Percentiles rank a stretch among this genome's conserved stretches.
phyloP scores from a whole-genome alignment of 30 jellyfish, hydroid and myxozoan species.

The Chironex yamaguchii region DNA sequence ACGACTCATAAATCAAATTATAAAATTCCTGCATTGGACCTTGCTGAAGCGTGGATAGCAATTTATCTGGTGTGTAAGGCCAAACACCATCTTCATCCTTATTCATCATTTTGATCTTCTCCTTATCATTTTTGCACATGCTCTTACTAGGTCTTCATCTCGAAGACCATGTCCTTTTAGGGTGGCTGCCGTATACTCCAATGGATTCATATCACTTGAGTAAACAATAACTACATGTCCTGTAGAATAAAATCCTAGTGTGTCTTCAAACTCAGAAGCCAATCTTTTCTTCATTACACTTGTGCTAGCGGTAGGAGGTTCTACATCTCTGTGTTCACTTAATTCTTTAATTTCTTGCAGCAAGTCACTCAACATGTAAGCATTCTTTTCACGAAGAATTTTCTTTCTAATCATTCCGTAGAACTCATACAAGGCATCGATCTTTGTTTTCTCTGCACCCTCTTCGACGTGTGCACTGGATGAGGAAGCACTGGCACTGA shows the following conservation, averaged over 20 bases:
- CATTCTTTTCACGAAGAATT: background rate
- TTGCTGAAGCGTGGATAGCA: background rate
- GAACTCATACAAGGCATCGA: background rate
- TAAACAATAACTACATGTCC: constrained; percentile 21
- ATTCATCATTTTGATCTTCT: background rate
- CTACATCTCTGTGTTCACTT: background rate
- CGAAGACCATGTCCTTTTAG: constrained; percentile 55
- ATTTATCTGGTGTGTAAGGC: constrained; percentile 42
- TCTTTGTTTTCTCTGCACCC: background rate
- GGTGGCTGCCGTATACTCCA: constrained; percentile 46
- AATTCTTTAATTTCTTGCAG: background rate
- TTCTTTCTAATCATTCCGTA: background rate
- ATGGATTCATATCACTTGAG: constrained; percentile 63
- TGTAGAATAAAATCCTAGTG: constrained; percentile 30
- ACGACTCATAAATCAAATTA: constrained; percentile 43
- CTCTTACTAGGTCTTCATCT: constrained; percentile 32
- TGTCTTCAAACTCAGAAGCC: background rate
- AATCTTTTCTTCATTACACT: background rate
- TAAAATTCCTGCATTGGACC: constrained; percentile 50
- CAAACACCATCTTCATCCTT: background rate
- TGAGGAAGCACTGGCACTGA: background rate
- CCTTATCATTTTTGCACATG: constrained; percentile 24
- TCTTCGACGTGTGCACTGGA: background rate
- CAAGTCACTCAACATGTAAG: background rate
- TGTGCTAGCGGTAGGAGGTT: background rate